Base-by-base conservation (phyloP, 2,797 vertebrate genomes). In the Gambelia wislizenii region DNA sequence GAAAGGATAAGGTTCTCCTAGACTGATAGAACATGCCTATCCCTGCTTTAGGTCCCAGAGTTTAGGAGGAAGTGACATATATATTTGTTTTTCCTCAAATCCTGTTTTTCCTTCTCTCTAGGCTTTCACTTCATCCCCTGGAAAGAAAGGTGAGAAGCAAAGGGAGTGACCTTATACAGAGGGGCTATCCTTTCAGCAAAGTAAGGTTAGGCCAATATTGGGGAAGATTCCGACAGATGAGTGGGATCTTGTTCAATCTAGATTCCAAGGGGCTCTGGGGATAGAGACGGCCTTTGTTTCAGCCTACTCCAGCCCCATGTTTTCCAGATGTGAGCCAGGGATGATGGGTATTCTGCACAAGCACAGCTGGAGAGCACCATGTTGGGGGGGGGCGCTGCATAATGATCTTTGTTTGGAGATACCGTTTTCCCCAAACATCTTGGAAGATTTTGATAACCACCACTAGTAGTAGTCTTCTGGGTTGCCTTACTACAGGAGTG, bases 101-200 rank as follows among this genome's bases (percentile, higher is more conserved):
- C 69, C 9, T 42, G 82, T 27, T 67, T 22, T 76, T 36, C 20
- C 14, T 12, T 25, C 64, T 9, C 52, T 39, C 13, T 33, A 92
- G 91, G 91, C 52, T 16, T 88, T 90, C 33, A 6, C 7, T 9
- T 59, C 83, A 18, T 85, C 86, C 0, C 27, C 79, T 9, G 82
- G 39, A 67, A 90, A 88, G 39, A 92, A 88, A 86, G 89, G 91
- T 92, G 47, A 92, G 86, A 56, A 27, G 27, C 64, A 75, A 86
- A 85, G 2, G 6, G 33, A 16, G 3, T 80, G 18, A 36, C 6
- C 10, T 42, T 30, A 61, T 14, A 22, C 1, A 36, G 47, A n/a
- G 42, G 64, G 64, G 22, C 42, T 67, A 30, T 83, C 14, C 14
- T 44, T 64, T 67, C 39, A 9, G 3, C n/a, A 61, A 42, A 33